Evolutionary conservation across 2,797 vertebrate species (phyloP).

Genomic region (Hoplostethus atlanticus): DNA sequence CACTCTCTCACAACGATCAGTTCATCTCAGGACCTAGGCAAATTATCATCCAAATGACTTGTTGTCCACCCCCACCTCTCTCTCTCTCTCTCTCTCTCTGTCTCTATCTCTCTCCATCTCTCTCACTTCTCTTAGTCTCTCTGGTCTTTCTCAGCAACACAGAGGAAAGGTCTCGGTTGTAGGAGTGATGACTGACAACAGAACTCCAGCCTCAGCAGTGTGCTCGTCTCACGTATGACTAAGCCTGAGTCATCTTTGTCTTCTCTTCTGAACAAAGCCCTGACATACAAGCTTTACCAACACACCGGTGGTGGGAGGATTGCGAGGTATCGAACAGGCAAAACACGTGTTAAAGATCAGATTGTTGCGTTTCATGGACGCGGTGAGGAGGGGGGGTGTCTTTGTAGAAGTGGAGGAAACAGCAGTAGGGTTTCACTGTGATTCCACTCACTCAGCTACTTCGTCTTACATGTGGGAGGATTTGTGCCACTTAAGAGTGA

Average conservation of each 20-base stretch:
- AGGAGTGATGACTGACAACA: conserved; percentile 82
- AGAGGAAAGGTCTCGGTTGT: conserved; percentile 64
- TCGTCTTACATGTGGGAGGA: conserved; percentile 4
- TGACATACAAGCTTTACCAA: conserved; percentile 46
- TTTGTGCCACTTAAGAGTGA: neutral
- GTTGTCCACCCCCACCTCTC: conserved; percentile 55
- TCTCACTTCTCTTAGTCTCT: conserved; percentile 60
- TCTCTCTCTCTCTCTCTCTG: neutral
- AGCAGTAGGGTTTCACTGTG: neutral
- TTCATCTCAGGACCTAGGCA: conserved; percentile 44
- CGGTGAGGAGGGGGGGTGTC: neutral
- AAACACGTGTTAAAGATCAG: conserved; percentile 2
- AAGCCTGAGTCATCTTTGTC: conserved; percentile 79
- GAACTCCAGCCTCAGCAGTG: conserved; percentile 65
- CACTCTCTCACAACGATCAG: conserved; percentile 48
- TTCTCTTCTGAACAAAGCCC: conserved; percentile 64
- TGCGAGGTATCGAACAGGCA: conserved; percentile 18
- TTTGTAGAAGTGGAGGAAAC: conserved; percentile 3
- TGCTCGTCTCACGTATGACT: conserved; percentile 75
- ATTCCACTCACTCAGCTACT: conserved; percentile 5
- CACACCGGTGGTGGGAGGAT: conserved; percentile 40
- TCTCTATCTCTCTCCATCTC: conserved; percentile 48
- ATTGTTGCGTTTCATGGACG: conserved; percentile 20
- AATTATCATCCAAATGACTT: conserved; percentile 55
- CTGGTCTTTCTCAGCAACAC: conserved; percentile 64